A percentile compares a stretch with the other conserved stretches of the same genome.
phyloP scores from a whole-genome alignment of 64 coral and sea anemone species.

The Montipora sp. region DNA sequence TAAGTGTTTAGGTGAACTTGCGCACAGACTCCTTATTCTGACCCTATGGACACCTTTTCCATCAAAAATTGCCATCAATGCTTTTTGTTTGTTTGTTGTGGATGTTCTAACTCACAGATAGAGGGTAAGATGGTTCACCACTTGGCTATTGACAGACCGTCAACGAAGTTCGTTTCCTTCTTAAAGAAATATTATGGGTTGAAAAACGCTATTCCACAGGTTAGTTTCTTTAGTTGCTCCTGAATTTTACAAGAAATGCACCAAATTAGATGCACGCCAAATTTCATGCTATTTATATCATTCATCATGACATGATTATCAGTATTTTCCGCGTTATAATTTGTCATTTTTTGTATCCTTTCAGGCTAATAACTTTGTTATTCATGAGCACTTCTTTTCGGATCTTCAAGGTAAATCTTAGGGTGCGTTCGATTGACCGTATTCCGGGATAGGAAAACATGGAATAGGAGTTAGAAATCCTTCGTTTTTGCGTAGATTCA shows the following conservation, averaged over 20 bases:
- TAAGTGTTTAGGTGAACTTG: too few species aligned
- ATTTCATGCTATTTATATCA: too few species aligned
- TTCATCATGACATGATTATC: too few species aligned
- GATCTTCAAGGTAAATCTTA: constrained; percentile 77
- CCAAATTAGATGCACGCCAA: too few species aligned
- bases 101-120: constrained; percentile 36
- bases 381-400: constrained; percentile 92
- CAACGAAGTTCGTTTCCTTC: constrained; percentile 92
- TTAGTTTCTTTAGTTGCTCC: neutral
- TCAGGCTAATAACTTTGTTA: constrained; percentile 97
- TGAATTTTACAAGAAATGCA: neutral
- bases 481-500: too few species aligned
- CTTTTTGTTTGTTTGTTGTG: neutral
- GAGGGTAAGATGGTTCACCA: constrained; percentile 75
- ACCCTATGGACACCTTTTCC: too few species aligned
- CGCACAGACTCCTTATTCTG: too few species aligned
- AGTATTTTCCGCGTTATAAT: too few species aligned
- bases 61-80: neutral
- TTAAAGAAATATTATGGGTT: constrained; percentile 91
- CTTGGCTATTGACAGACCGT: constrained; percentile 92
- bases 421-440: too few species aligned
- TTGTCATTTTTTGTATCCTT: neutral
- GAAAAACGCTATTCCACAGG: constrained; percentile 89
- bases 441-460: too few species aligned
- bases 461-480: too few species aligned